phyloP scores from a whole-genome alignment of 2,113 vertebrate genomes.

The Spilogale gracilis region DNA sequence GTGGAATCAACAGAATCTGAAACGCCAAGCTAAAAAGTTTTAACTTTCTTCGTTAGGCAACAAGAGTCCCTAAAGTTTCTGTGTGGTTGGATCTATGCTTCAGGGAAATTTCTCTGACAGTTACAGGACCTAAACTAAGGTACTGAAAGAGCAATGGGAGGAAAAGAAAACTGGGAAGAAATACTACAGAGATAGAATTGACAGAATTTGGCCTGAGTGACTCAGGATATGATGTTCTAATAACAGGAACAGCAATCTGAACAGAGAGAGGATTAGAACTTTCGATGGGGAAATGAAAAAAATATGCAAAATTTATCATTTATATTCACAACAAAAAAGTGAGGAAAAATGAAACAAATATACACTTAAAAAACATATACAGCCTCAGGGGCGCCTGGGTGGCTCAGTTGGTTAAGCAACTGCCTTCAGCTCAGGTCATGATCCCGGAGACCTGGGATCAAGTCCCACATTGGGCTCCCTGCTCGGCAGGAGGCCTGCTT shows the following conservation, averaged over 20 bases:
- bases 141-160: neutral
- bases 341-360: neutral
- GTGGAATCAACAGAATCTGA: neutral
- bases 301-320: neutral
- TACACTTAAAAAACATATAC: constrained; percentile 46
- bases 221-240: constrained; percentile 39
- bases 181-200: neutral
- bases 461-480: no score
- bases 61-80: neutral
- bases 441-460: no score
- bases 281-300: constrained; percentile 28
- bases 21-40: neutral
- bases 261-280: neutral
- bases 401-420: no score
- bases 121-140: neutral
- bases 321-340: neutral
- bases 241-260: neutral
- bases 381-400: neutral
- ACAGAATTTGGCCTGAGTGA: constrained; percentile 13
- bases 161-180: constrained; percentile 54
- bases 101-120: constrained; percentile 15
- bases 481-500: no score
- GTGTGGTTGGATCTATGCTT: neutral
- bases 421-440: no score
- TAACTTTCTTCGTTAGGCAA: neutral